Base-by-base conservation (phyloP, 2,888 invertebrate species). In the Gandaritis pyraliata region DNA sequence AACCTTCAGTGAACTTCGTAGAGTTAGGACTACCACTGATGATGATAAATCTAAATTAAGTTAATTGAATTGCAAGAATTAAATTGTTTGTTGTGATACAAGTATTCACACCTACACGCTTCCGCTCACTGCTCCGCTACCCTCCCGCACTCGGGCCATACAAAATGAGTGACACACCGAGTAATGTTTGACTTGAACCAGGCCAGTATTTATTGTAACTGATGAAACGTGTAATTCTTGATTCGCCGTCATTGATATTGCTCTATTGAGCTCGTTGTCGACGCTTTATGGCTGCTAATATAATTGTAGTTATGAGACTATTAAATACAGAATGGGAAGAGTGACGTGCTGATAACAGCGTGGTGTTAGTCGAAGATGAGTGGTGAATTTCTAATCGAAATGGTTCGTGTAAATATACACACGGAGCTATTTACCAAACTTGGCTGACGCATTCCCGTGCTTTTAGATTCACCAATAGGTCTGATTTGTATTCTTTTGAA, bases 111-210 rank as follows among this genome's bases (percentile, higher is more conserved):
- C 8, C 15, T 0, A 16, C 0, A 45, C 11, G 18, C 6, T 41
- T 10, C 29, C 11, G 29, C 46, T 36, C 10, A 4, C 11, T 5
- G 52, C 36, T 57, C 46, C 65, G 57, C 61, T 56, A n/a, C 10
- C 45, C 39, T 48, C 49, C 36, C 3, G 72, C 16, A 57, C 57
- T 77, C 70, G 64, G 6, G 23, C 72, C 75, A 56, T 48, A 36
- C 58, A 50, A 60, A 55, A 36, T 68, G 68, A 75, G 71, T 76
- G 72, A 72, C 78, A 69, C 69, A 71, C 70, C 75, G 74, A 77
- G 78, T 82, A 81, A 86, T 85, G 80, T 83, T 83, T 85, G 82
- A 83, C 82, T 85, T 76, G 68, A 72, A 77, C 75, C 71, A 71
- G 72, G 69, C 70, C 72, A 72, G 77, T 82, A 81, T 77, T 79